These are phyloP conservation scores for Caenorhabditis sinica DNA, from an alignment of 2,888 invertebrate genomes.

Conservation along the genomic window DNA sequence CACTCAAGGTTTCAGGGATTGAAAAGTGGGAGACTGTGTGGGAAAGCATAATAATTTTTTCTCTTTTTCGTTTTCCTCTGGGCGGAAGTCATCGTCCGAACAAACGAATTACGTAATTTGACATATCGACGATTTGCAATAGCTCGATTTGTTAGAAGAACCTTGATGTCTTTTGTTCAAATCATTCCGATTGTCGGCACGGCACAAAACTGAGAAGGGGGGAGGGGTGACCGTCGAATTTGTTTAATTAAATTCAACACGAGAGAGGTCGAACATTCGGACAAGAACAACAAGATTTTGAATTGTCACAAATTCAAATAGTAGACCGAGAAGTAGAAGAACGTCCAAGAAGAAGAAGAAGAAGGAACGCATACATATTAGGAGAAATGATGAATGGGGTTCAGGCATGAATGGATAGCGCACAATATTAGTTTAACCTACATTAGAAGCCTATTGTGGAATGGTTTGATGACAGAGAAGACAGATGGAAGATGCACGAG, in stretches of 20 bases:
- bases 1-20: conserved; percentile 40
- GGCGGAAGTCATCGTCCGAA: conserved; percentile 24
- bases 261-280: conserved; percentile 28
- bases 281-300: conserved; percentile 33
- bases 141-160: conserved; percentile 35
- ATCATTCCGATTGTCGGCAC: conserved; percentile 45
- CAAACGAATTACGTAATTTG: conserved; percentile 37
- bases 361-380: conserved; percentile 17
- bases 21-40: background rate
- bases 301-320: conserved; percentile 43
- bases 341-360: background rate
- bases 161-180: conserved; percentile 38
- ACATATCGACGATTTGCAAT: conserved; percentile 18
- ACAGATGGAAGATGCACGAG: conserved; percentile 7
- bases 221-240: conserved; percentile 10
- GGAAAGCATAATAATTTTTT: conserved; percentile 15
- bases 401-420: conserved; percentile 44
- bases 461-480: conserved; percentile 12
- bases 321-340: background rate
- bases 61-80: background rate
- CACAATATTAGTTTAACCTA: conserved; percentile 53
- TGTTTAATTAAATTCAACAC: conserved; percentile 37
- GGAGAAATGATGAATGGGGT: conserved; percentile 17
- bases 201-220: conserved; percentile 16
- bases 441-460: conserved; percentile 15